phyloP scores from a whole-genome alignment of 2,113 vertebrate species.

The Candoia aspera region DNA sequence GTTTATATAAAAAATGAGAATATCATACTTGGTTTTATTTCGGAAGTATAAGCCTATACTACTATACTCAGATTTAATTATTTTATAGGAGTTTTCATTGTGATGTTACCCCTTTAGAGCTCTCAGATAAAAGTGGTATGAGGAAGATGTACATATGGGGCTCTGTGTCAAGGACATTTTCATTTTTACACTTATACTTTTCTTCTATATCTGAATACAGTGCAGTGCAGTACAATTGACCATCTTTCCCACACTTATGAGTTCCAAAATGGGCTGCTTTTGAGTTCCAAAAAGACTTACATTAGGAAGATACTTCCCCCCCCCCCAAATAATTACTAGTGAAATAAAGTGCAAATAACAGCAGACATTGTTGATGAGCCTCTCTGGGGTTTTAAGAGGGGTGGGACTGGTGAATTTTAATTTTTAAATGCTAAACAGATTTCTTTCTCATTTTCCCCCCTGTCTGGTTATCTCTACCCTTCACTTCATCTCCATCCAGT shows the following conservation, averaged over 20 bases:
- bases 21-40: neutral
- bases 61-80: neutral
- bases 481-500: neutral
- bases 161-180: neutral
- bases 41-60: neutral
- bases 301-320: neutral
- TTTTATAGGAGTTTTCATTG: neutral
- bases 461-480: neutral
- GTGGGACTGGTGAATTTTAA: neutral
- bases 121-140: neutral
- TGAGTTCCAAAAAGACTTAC: neutral
- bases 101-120: neutral
- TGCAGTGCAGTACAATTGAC: neutral
- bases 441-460: neutral
- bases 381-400: neutral
- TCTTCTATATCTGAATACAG: neutral
- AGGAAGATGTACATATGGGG: neutral
- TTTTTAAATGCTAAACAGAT: neutral
- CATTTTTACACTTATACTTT: neutral
- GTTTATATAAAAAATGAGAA: neutral
- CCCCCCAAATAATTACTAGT: neutral
- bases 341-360: neutral
- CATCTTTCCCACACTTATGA: constrained; percentile 21
- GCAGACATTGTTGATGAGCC: neutral
- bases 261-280: neutral